Evolutionary conservation across 2,888 invertebrate genomes (phyloP).

Genomic region (Exocentrus adspersus): DNA sequence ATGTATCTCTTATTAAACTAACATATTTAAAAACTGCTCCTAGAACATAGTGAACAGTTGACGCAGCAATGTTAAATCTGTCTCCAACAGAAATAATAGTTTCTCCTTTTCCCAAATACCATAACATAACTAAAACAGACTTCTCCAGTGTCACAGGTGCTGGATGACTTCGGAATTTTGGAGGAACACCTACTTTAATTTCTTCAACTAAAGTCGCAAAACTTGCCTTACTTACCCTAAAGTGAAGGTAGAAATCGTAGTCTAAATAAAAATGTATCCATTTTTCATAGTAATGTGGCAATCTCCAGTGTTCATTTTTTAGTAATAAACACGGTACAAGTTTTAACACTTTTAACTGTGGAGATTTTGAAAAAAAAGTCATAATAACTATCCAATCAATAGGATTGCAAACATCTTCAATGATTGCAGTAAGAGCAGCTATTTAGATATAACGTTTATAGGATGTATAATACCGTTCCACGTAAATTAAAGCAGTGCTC

Average conservation of each 20-base stretch:
- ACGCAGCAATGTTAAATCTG: not conserved
- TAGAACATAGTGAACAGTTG: not conserved
- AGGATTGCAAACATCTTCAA: not conserved
- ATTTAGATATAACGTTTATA: too few species aligned
- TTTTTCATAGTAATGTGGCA: not conserved
- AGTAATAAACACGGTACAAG: not conserved
- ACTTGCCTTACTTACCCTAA: not conserved
- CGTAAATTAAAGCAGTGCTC: too few species aligned
- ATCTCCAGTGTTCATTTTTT: not conserved
- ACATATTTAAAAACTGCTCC: not conserved
- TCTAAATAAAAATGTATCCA: not conserved
- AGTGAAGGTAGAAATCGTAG: not conserved
- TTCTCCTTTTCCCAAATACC: not conserved
- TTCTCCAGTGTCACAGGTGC: not conserved
- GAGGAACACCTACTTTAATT: not conserved
- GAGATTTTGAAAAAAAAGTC: not conserved
- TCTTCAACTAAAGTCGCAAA: not conserved
- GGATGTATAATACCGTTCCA: too few species aligned
- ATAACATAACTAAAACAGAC: not conserved
- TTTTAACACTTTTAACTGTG: not conserved
- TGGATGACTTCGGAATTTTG: not conserved
- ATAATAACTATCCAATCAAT: not conserved
- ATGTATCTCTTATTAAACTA: not conserved
- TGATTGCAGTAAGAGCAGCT: not conserved
- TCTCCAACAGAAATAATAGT: not conserved